These are phyloP conservation scores for Epistrophe eligans DNA, from an alignment of 2,888 invertebrate genomes.

Conservation along the genomic window DNA sequence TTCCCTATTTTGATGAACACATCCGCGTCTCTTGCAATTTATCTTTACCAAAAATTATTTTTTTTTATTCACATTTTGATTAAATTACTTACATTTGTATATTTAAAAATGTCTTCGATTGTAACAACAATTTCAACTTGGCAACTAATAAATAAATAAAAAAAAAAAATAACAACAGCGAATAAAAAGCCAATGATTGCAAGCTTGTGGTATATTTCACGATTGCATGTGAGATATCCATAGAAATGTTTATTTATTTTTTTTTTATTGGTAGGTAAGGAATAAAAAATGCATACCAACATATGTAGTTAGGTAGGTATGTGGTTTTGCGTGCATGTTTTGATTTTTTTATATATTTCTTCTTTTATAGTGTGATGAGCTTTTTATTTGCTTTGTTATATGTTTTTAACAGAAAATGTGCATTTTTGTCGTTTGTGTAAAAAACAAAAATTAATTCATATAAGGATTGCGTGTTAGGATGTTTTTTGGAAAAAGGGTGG, in stretches of 20 bases:
- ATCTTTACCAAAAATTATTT: not conserved
- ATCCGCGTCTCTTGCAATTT: constrained; percentile 19
- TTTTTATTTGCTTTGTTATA: constrained; percentile 4
- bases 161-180: too few species aligned
- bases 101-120: not conserved
- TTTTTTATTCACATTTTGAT: not conserved
- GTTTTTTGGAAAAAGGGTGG: not conserved
- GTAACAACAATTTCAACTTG: constrained; percentile 5
- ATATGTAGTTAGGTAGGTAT: too few species aligned
- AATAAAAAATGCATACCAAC: constrained; percentile 25
- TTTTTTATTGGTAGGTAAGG: constrained; percentile 12
- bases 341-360: constrained; percentile 9
- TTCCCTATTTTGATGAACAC: constrained; percentile 4
- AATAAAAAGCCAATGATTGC: not conserved
- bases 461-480: not conserved
- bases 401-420: constrained; percentile 35
- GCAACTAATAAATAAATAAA: constrained; percentile 3
- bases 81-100: not conserved
- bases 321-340: constrained; percentile 36
- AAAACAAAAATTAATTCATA: not conserved
- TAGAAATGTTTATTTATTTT: constrained; percentile 34
- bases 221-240: constrained; percentile 41
- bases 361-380: not conserved
- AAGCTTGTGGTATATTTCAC: constrained; percentile 29
- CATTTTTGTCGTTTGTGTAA: constrained; percentile 20